These are phyloP conservation scores for Wiebesia pumilae DNA, from an alignment of 1,140 invertebrate genomes.

Conservation along the genomic window DNA sequence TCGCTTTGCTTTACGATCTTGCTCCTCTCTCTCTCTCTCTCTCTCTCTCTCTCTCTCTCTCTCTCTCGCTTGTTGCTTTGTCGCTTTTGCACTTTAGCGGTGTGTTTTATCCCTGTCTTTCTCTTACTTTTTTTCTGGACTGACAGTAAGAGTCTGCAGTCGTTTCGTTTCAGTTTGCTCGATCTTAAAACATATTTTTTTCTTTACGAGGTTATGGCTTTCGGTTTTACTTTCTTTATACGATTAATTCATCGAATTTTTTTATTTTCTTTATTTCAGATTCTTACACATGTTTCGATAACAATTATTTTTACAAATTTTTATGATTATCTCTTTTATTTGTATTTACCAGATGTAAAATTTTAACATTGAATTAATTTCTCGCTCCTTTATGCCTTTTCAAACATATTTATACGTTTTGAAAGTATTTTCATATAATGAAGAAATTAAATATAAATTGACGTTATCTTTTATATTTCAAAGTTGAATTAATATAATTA, in stretches of 20 bases:
- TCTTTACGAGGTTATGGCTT: neutral
- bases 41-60: conserved; percentile 48
- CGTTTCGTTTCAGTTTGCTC: conserved; percentile 27
- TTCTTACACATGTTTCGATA: neutral
- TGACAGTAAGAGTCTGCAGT: conserved; percentile 12
- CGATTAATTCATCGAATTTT: neutral
- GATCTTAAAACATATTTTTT: conserved; percentile 39
- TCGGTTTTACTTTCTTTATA: neutral
- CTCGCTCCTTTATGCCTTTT: neutral
- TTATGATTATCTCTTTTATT: neutral
- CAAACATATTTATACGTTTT: neutral
- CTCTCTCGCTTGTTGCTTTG: conserved; percentile 41
- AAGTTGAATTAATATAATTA: too few relatives aligned
- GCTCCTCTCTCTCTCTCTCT: conserved; percentile 43
- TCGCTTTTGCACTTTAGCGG: conserved; percentile 24
- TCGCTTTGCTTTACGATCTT: conserved; percentile 47
- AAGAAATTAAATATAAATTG: too few relatives aligned
- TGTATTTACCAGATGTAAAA: too few relatives aligned
- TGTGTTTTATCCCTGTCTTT: neutral
- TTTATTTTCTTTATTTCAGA: too few relatives aligned
- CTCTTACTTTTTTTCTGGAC: neutral
- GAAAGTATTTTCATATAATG: too few relatives aligned
- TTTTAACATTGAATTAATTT: too few relatives aligned
- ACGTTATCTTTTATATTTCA: neutral
- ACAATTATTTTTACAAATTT: neutral